phyloP scores from a whole-genome alignment of 1,140 invertebrate species.

The Drosophila subobscura region DNA sequence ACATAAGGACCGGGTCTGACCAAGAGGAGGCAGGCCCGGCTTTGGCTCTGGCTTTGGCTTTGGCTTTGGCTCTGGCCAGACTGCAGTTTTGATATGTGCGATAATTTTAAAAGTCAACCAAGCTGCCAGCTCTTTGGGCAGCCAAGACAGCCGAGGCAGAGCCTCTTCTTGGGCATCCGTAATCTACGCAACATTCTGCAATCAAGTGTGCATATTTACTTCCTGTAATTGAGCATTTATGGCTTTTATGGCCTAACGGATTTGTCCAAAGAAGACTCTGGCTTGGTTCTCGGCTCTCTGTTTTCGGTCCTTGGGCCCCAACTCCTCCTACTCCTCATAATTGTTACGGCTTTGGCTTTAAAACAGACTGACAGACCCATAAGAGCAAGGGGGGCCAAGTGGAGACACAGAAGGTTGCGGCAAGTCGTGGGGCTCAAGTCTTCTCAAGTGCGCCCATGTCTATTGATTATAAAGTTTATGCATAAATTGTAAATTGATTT shows the following conservation, averaged over 20 bases:
- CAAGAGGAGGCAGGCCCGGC: constrained; percentile 28
- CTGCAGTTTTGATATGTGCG: constrained; percentile 54
- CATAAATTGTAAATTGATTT: constrained; percentile 81
- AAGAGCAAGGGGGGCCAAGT: background rate
- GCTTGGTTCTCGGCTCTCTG: background rate
- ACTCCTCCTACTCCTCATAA: constrained; percentile 44
- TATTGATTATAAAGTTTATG: constrained; percentile 80
- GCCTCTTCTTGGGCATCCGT: constrained; percentile 15
- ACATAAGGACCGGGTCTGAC: background rate
- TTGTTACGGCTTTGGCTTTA: constrained; percentile 72
- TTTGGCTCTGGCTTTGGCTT: constrained; percentile 45
- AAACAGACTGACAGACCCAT: constrained; percentile 20
- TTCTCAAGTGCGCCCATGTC: constrained; percentile 49
- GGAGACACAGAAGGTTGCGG: background rate
- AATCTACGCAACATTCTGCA: constrained; percentile 79
- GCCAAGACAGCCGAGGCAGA: constrained; percentile 22
- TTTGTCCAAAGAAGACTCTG: constrained; percentile 39
- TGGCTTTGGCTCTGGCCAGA: constrained; percentile 50
- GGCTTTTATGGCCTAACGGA: constrained; percentile 81
- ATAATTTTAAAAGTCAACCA: constrained; percentile 80
- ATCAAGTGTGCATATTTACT: constrained; percentile 81
- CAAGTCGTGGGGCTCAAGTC: constrained; percentile 6
- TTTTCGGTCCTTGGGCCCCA: constrained; percentile 1
- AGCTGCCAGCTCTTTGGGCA: constrained; percentile 37
- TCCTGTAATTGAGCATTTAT: constrained; percentile 82